Evolutionary conservation across 1,140 invertebrate species (phyloP).

Genomic region (Cotesia chilonis): DNA sequence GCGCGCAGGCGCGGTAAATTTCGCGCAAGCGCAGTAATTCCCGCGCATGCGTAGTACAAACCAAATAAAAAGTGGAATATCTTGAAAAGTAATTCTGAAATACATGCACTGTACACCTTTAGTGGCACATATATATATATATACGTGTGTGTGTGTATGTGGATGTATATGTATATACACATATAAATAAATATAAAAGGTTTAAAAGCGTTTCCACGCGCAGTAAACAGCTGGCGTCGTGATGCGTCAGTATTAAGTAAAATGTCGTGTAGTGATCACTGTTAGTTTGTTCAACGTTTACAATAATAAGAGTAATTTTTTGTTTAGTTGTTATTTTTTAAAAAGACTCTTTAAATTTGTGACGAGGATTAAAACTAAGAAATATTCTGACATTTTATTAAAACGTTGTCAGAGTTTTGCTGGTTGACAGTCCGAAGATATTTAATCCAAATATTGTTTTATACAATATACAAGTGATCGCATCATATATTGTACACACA

Average conservation of each 20-base stretch:
- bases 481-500: no score
- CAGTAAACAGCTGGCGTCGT: constrained; percentile 63
- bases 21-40: no score
- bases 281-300: constrained; percentile 6
- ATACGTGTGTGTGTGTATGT: neutral
- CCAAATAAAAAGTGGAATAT: no score
- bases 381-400: neutral
- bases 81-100: no score
- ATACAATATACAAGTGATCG: no score
- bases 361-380: neutral
- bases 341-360: no score
- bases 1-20: no score
- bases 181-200: neutral
- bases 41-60: no score
- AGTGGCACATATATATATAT: neutral
- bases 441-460: no score
- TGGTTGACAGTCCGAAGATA: no score
- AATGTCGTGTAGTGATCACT: constrained; percentile 45
- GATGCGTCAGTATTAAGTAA: constrained; percentile 50
- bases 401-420: neutral
- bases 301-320: neutral
- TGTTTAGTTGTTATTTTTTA: no score
- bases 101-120: no score
- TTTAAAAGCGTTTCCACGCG: constrained; percentile 19
- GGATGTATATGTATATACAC: neutral